phyloP scores from a whole-genome alignment of 1,140 invertebrate species.

The Trichoplusia ni region DNA sequence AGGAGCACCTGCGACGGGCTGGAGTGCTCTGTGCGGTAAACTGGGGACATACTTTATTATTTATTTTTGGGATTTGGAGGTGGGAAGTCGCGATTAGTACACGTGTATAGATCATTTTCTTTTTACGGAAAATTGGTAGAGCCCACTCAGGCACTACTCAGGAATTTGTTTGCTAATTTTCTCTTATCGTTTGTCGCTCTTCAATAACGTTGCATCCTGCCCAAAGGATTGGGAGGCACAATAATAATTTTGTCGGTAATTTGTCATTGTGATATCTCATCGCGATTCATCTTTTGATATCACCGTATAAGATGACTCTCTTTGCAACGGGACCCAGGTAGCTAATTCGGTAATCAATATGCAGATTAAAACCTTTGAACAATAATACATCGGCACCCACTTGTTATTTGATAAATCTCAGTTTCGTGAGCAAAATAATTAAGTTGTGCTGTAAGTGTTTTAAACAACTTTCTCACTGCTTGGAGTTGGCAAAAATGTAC shows the following conservation, averaged over 20 bases:
- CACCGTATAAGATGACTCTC: not conserved
- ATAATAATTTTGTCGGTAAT: not conserved
- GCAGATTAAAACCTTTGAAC: slow-evolving; percentile 8
- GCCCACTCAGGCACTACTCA: too few species aligned
- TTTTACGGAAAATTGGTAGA: too few species aligned
- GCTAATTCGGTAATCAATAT: slow-evolving; percentile 6
- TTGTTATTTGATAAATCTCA: not conserved
- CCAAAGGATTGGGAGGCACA: not conserved
- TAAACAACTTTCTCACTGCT: too few species aligned
- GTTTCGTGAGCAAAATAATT: not conserved
- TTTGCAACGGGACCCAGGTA: not conserved
- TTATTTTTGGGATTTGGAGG: not conserved
- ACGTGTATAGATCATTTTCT: too few species aligned
- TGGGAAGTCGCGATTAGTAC: not conserved
- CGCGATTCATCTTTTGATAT: not conserved
- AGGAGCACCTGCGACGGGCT: not conserved
- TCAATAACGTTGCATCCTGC: too few species aligned
- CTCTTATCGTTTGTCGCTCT: too few species aligned
- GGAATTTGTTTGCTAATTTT: too few species aligned
- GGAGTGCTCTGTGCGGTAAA: not conserved
- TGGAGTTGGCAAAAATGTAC: too few species aligned
- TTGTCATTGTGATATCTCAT: not conserved
- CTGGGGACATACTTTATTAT: not conserved
- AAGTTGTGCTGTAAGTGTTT: not conserved
- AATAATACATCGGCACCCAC: slow-evolving; percentile 2